A percentile compares a stretch with the other conserved stretches of the same genome.
Evolutionary conservation across 92 coral and sea anemone species (phyloP).

Genomic region (Porites evermanni): DNA sequence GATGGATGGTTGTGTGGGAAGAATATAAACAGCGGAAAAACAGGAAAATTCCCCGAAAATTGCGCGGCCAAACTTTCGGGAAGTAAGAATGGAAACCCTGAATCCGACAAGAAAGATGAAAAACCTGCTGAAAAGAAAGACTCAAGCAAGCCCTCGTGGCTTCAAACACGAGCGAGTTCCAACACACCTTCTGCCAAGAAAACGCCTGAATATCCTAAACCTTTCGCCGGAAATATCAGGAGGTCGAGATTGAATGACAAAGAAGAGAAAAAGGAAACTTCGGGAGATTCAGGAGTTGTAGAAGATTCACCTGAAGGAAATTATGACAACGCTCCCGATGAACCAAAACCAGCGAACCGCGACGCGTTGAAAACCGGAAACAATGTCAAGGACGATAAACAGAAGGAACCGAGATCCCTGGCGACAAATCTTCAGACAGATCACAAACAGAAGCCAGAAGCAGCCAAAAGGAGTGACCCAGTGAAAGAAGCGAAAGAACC

Average conservation of each 20-base stretch:
- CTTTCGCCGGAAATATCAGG: constrained; percentile 36
- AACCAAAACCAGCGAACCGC: constrained; percentile 43
- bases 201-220: constrained; percentile 45
- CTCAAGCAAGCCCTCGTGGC: constrained; percentile 44
- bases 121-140: constrained; percentile 28
- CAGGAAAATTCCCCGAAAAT: constrained; percentile 88
- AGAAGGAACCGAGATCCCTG: constrained; percentile 37
- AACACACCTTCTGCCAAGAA: constrained; percentile 30
- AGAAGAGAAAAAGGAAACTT: constrained; percentile 65
- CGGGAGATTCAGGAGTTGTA: constrained; percentile 79
- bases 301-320: constrained; percentile 62
- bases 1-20: constrained; percentile 93
- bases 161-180: constrained; percentile 34
- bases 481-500: constrained; percentile 36
- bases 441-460: constrained; percentile 36
- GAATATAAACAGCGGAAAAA: constrained; percentile 84
- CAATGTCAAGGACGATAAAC: constrained; percentile 47
- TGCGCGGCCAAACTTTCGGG: constrained; percentile 85
- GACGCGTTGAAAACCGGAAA: constrained; percentile 54
- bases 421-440: constrained; percentile 34
- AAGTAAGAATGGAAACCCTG: constrained; percentile 41
- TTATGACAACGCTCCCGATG: constrained; percentile 66
- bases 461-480: not conserved
- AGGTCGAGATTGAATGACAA: constrained; percentile 9
- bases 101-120: constrained; percentile 16